Percentiles rank a stretch among this genome's conserved stretches.
Evolutionary conservation across 1,140 invertebrate species (phyloP).

Genomic region (Drosophila paulistorum): DNA sequence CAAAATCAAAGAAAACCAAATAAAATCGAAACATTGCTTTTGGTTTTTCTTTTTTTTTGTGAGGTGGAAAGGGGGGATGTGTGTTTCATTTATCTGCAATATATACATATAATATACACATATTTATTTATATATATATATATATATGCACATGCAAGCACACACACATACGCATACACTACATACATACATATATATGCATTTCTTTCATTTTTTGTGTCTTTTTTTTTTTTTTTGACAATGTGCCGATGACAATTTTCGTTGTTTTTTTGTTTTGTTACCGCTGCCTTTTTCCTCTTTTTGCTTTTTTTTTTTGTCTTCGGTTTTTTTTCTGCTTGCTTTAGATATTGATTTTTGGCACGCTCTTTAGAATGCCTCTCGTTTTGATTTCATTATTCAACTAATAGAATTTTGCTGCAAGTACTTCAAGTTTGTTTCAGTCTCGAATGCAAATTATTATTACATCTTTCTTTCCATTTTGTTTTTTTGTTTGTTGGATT

Average conservation of each 20-base stretch:
- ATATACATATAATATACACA: neutral
- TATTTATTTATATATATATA: neutral
- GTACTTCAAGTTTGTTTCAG: neutral
- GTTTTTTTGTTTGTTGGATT: neutral
- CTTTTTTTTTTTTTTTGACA: neutral
- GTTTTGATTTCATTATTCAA: constrained; percentile 4
- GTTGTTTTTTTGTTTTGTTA: constrained; percentile 6
- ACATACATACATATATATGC: constrained; percentile 8
- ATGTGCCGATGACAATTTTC: constrained; percentile 9
- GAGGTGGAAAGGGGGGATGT: neutral
- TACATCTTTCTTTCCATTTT: neutral
- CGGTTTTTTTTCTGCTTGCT: constrained; percentile 2
- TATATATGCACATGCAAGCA: neutral
- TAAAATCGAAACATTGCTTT: constrained; percentile 3
- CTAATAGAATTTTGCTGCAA: constrained; percentile 3
- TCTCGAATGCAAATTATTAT: constrained; percentile 3
- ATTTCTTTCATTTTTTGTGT: constrained; percentile 1
- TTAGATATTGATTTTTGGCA: constrained; percentile 14
- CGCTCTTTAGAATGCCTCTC: constrained; percentile 7
- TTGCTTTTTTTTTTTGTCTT: neutral
- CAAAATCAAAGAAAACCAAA: constrained; percentile 1
- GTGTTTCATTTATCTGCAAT: neutral
- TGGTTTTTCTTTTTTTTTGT: neutral
- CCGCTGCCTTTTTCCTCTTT: neutral
- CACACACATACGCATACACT: neutral